These are phyloP conservation scores for Cladorhizidae sp. DNA, from an alignment of 37 sponge, comb jelly and placozoan genomes.

Conservation along the genomic window DNA sequence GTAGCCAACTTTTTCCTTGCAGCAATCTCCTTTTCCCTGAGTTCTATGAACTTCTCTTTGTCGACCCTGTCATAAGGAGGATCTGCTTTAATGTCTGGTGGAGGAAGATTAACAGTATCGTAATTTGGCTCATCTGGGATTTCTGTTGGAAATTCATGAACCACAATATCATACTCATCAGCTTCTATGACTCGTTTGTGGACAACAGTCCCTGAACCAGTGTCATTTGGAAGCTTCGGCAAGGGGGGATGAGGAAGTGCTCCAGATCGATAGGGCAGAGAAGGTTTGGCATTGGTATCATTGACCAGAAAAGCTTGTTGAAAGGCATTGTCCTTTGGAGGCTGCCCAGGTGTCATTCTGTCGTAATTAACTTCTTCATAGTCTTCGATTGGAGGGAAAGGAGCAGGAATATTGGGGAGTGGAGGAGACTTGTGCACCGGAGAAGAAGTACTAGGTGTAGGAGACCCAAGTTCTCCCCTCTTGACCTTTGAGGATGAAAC, in stretches of 20 bases:
- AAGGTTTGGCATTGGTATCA: conserved; percentile 12
- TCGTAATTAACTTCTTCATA: conserved; percentile 29
- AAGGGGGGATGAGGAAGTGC: conserved; percentile 32
- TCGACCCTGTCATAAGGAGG: conserved; percentile 46
- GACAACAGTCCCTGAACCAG: conserved; percentile 8
- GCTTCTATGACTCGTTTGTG: not conserved
- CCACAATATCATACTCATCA: conserved; percentile 22
- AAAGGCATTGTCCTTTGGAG: not conserved
- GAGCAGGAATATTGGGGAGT: conserved; percentile 19
- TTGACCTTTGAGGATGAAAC: conserved; percentile 11
- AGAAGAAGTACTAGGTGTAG: not conserved
- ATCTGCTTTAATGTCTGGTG: not conserved
- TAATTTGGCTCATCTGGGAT: conserved; percentile 65
- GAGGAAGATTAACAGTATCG: conserved; percentile 50
- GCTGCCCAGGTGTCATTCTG: conserved; percentile 8
- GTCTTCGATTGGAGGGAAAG: conserved; percentile 6
- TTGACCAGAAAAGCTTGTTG: not conserved
- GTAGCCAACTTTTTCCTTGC: not conserved
- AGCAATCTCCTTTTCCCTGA: not conserved
- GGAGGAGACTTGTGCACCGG: conserved; percentile 10
- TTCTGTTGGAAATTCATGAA: not conserved
- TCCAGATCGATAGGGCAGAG: conserved; percentile 11
- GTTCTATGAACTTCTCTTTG: not conserved
- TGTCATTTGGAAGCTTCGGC: conserved; percentile 56
- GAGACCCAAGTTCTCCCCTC: not conserved